These are phyloP conservation scores for Pteromalus puparum DNA, from an alignment of 1,140 invertebrate genomes.

Conservation along the genomic window DNA sequence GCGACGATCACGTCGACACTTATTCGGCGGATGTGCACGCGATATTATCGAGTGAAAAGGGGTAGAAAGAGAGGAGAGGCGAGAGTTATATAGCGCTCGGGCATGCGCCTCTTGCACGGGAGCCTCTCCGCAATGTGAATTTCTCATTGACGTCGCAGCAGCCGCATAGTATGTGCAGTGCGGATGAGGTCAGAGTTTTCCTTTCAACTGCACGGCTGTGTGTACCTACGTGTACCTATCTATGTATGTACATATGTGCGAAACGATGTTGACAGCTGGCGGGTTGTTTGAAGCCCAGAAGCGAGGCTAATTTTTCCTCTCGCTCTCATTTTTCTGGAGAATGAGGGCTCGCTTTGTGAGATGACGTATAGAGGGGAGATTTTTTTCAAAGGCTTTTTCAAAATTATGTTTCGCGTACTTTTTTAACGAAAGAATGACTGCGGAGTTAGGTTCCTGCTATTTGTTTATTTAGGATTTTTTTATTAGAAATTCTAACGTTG, in stretches of 20 bases:
- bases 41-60: slow-evolving; percentile 18
- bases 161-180: not conserved
- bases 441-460: no score
- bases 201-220: not conserved
- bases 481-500: no score
- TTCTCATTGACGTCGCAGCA: slow-evolving; percentile 10
- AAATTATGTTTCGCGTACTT: no score
- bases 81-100: not conserved
- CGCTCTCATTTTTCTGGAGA: no score
- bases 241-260: not conserved
- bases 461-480: no score
- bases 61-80: not conserved
- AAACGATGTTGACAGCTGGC: not conserved
- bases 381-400: no score
- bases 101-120: slow-evolving; percentile 35
- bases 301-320: not conserved
- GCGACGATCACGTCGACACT: slow-evolving; percentile 20
- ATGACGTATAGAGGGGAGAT: no score
- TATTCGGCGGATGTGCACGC: not conserved
- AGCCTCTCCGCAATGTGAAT: not conserved
- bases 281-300: not conserved
- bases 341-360: no score
- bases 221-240: not conserved
- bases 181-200: not conserved
- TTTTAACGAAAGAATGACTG: no score